These are phyloP conservation scores for Lissocephala sabroskyi DNA, from an alignment of 2,888 invertebrate genomes.

Conservation along the genomic window DNA sequence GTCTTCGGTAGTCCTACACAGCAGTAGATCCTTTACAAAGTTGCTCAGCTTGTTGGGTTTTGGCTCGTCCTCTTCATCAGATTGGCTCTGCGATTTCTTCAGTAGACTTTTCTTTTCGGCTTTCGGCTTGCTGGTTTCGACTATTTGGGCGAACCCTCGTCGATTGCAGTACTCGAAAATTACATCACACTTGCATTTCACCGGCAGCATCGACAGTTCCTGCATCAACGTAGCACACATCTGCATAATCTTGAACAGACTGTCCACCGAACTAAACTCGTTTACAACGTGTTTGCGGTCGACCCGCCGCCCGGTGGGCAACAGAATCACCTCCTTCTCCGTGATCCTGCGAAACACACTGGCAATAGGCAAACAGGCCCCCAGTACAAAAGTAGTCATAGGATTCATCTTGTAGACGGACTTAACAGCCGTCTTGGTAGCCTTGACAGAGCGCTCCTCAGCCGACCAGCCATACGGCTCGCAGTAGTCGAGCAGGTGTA, in stretches of 20 bases:
- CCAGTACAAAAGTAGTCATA: constrained; percentile 13
- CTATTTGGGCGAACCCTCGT: constrained; percentile 14
- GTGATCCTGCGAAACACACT: constrained; percentile 20
- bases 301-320: constrained; percentile 24
- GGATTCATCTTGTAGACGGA: constrained; percentile 15
- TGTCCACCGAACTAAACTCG: constrained; percentile 20
- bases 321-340: constrained; percentile 20
- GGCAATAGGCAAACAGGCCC: constrained; percentile 29
- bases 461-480: constrained; percentile 23
- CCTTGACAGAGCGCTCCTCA: not conserved
- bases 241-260: constrained; percentile 16
- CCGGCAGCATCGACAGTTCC: constrained; percentile 16
- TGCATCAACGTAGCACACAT: constrained; percentile 18
- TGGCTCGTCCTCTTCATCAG: too few species aligned
- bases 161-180: constrained; percentile 25
- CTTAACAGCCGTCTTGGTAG: not conserved
- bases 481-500: constrained; percentile 14
- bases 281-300: constrained; percentile 23
- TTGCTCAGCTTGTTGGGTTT: too few species aligned
- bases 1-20: too few species aligned
- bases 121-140: too few species aligned
- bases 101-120: too few species aligned
- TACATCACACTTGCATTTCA: constrained; percentile 27
- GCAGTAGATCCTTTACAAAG: too few species aligned
- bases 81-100: too few species aligned